Percentiles rank a stretch among this genome's conserved stretches.
These are phyloP conservation scores for Microtus ochrogaster DNA, from an alignment of 2,113 vertebrate genomes.

Conservation along the genomic window DNA sequence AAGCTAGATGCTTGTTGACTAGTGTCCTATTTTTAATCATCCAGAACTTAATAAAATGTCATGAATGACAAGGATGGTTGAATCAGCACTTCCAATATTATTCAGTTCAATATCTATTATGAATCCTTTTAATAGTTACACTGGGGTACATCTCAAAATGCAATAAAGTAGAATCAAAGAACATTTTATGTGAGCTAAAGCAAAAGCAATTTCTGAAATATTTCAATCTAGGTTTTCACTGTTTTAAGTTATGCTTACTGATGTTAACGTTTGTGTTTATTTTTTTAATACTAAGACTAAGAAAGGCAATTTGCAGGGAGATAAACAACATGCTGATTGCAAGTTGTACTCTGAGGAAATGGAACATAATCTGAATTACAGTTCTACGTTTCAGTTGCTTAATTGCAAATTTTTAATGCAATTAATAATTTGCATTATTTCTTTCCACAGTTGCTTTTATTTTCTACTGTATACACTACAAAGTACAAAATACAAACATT, in stretches of 20 bases:
- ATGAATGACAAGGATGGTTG: constrained; percentile 41
- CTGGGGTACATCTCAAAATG: not conserved
- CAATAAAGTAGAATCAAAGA: constrained; percentile 47
- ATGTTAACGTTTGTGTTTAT: constrained; percentile 48
- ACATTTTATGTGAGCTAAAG: constrained; percentile 11
- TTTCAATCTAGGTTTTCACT: constrained; percentile 23
- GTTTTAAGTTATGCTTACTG: constrained; percentile 42
- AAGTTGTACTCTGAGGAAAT: constrained; percentile 10
- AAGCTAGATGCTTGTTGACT: constrained; percentile 36
- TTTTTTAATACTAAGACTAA: constrained; percentile 61
- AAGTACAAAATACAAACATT: not conserved
- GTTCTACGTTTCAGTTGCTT: constrained; percentile 45
- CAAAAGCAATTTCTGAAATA: constrained; percentile 45
- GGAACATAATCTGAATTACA: not conserved
- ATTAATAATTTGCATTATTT: constrained; percentile 13
- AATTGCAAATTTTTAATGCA: constrained; percentile 47
- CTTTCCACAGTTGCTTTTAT: not conserved
- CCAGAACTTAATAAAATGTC: constrained; percentile 43
- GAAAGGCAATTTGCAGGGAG: constrained; percentile 65
- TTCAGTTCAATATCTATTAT: constrained; percentile 56
- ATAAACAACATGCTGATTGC: constrained; percentile 38
- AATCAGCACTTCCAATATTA: constrained; percentile 55
- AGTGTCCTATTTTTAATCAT: constrained; percentile 36
- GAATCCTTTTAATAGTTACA: constrained; percentile 43
- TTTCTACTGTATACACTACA: not conserved